Base-by-base conservation (phyloP, 2,888 invertebrate genomes). In the Drosophila parthenogenetica region DNA sequence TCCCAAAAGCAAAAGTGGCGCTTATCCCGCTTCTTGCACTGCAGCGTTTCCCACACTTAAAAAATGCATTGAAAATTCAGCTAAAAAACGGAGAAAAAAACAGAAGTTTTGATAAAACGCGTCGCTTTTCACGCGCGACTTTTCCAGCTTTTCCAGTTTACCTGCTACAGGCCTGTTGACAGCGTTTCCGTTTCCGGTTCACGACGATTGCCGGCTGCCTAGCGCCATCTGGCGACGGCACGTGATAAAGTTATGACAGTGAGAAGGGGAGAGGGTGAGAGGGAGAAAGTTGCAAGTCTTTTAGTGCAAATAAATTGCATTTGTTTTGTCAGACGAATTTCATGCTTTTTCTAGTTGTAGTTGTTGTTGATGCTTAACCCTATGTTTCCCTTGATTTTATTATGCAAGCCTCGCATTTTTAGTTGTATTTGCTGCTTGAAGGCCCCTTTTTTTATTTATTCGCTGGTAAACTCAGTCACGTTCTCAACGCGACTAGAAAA, bases 271-370 rank as follows among this genome's bases (percentile, higher is more conserved):
- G 32, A 5, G 16, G 7, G 53, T 2, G 14, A 37, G 48, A 48
- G 53, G 8, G 22, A 25, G 29, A 59, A 2, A 10, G 50, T 8
- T 48, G 40, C 17, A 65, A 60, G 48, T 73, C 66, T 73, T 64
- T 59, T 53, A 50, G 45, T 59, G 61, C 67, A 74, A 67, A 77
- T 68, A 77, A 77, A 77, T 77, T 77, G 77, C 77, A 77, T 77
- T 77, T 77, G 77, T 77, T 77, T 77, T 68, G 76, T 57, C 46
- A 50, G 66, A 51, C 58, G 54, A 72, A 48, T 68, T 57, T 71
- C 71, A 57, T 29, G 51, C 54, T 54, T 68, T 29, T 29, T 8
- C 25, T 29, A 22, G 25, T 51, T 57, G 17, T 40, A 7, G 10
- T 51, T 66, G 43, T 43, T 48, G 69, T 64, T 42, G 40, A 50